Base-by-base conservation (phyloP, 2,113 vertebrate genomes). In the Esox niger region DNA sequence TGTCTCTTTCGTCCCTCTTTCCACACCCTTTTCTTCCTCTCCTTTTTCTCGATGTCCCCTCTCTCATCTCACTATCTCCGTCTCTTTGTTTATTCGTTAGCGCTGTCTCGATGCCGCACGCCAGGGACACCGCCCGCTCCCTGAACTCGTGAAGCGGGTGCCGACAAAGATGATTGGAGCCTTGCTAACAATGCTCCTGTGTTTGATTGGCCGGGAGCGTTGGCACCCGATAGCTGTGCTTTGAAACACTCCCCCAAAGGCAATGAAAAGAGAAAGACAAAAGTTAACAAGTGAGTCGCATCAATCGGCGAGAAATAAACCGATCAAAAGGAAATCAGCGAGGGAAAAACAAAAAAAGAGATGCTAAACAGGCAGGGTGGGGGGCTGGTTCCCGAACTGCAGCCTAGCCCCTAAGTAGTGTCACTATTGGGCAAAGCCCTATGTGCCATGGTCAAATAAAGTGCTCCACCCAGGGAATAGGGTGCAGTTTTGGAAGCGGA, bases 251-350 rank as follows among this genome's bases (percentile, higher is more conserved):
- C 27, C 27, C 26, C 26, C 27, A 20, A 58, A 20, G 56, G 30
- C 56, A 58, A 58, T 58, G 56, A 58, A 52, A 52, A n/a, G 15
- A 15, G 7, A 17, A 13, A 58, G 11, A 58, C 56, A 58, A 26
- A 58, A 58, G 56, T 58, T 27, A 58, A 58, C 56, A 58, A 58
- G 27, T 30, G 56, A 30, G 29, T 25, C 54, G 23, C 56, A 58
- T 58, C 56, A 58, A 31, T 30, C 56, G 56, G 13, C 1, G 6
- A 58, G 56, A 30, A 30, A 30, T 30, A 20, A 30, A 58, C 1
- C 2, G 26, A 58, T 58, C 27, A 31, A 58, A 31, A 6, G 27
- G 1, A 17, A 30, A 17, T 29, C 25, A 20, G 55, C 17, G 3
- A 1, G 56, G n/a, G 56, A 58, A 13, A 58, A 58, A 58, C 56